Percentiles rank a stretch among this genome's conserved stretches.
phyloP scores from a whole-genome alignment of 1,140 invertebrate genomes.

The Calephelis virginiensis region DNA sequence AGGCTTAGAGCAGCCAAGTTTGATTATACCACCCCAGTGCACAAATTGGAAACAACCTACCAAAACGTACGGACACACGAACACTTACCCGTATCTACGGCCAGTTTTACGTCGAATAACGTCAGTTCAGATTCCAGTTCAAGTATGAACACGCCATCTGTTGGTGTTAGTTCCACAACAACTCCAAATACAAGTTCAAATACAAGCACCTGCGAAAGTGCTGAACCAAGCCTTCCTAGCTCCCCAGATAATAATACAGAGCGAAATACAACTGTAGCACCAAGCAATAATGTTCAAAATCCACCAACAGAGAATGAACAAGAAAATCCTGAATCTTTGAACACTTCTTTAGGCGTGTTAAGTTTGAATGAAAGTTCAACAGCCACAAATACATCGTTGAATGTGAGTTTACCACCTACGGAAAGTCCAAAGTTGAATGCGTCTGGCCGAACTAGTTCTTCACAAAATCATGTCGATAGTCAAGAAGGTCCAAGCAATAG shows the following conservation, averaged over 20 bases:
- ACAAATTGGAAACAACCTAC: constrained; percentile 55
- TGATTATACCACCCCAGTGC: constrained; percentile 50
- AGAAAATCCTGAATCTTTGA: constrained; percentile 50
- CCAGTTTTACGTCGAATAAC: constrained; percentile 47
- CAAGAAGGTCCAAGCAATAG: constrained; percentile 43
- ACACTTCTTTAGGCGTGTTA: constrained; percentile 56
- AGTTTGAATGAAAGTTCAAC: constrained; percentile 68
- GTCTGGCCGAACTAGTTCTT: constrained; percentile 33
- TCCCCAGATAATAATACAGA: constrained; percentile 68
- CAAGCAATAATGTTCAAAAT: constrained; percentile 38
- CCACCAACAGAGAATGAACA: constrained; percentile 40
- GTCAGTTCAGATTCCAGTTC: constrained; percentile 71
- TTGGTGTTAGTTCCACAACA: constrained; percentile 61
- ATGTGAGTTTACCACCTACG: constrained; percentile 59
- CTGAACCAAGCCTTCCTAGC: constrained; percentile 66
- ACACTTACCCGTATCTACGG: constrained; percentile 40
- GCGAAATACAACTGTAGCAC: constrained; percentile 46
- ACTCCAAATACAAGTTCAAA: constrained; percentile 68
- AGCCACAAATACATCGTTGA: constrained; percentile 67
- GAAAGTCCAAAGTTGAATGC: constrained; percentile 60
- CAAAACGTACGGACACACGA: constrained; percentile 56
- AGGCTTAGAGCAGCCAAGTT: constrained; percentile 48
- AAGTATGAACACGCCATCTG: constrained; percentile 64
- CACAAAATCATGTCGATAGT: constrained; percentile 44
- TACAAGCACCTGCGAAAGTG: constrained; percentile 68